phyloP scores from a whole-genome alignment of 2,113 vertebrate species.

The Strix uralensis region DNA sequence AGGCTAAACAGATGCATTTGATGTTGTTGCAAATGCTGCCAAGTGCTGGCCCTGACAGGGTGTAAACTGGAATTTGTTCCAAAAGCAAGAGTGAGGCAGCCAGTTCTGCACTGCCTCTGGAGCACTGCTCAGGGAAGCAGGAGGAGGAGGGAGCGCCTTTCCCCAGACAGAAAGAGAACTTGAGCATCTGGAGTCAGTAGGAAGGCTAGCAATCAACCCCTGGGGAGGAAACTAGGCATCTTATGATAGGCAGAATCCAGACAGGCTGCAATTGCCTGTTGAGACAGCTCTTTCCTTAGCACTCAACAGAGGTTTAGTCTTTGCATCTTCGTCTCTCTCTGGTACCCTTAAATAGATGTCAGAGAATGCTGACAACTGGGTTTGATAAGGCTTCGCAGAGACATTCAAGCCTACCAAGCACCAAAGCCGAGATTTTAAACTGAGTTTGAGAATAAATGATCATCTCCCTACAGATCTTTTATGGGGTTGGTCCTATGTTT shows the following conservation, averaged over 20 bases:
- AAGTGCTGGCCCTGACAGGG: not conserved
- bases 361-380: not conserved
- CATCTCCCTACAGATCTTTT: not conserved
- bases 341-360: not conserved
- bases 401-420: not conserved
- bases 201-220: not conserved
- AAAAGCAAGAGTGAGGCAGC: not conserved
- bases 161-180: not conserved
- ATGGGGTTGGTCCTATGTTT: not conserved
- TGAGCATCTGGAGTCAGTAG: not conserved
- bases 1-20: not conserved
- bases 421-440: not conserved
- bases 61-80: not conserved
- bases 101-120: not conserved
- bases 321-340: not conserved
- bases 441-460: not conserved
- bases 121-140: not conserved
- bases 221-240: not conserved
- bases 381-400: not conserved
- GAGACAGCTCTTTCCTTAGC: not conserved
- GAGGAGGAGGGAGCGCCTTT: not conserved
- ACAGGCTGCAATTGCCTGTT: not conserved
- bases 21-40: not conserved
- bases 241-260: not conserved
- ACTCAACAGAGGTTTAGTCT: not conserved